These are phyloP conservation scores for Leptosomus discolor DNA, from an alignment of 2,113 vertebrate genomes.

Conservation along the genomic window DNA sequence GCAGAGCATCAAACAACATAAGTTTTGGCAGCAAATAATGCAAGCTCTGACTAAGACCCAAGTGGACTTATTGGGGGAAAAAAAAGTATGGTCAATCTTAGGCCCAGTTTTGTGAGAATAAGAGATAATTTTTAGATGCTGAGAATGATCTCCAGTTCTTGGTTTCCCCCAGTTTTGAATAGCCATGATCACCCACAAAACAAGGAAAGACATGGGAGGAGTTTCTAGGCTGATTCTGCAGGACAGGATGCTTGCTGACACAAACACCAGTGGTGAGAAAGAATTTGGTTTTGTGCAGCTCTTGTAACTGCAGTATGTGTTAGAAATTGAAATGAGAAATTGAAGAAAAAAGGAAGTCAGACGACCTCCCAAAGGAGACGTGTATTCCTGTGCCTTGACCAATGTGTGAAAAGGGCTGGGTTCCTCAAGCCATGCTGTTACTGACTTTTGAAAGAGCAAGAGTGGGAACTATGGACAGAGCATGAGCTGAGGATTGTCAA, in stretches of 20 bases:
- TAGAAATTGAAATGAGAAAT: background rate
- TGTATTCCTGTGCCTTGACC: background rate
- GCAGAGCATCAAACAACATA: background rate
- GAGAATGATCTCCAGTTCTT: background rate
- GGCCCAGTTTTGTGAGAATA: background rate
- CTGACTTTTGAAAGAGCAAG: background rate
- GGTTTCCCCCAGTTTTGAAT: background rate
- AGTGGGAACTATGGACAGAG: background rate
- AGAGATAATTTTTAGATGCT: background rate
- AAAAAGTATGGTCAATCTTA: background rate
- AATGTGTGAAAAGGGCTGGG: accelerated
- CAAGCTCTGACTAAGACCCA: background rate
- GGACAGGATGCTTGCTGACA: background rate
- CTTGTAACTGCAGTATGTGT: background rate
- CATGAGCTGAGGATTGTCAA: background rate
- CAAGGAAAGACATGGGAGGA: background rate
- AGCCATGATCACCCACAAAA: background rate
- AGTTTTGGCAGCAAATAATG: background rate
- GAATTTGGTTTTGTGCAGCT: background rate
- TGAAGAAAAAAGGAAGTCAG: background rate
- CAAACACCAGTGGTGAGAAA: background rate
- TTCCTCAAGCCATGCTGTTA: background rate
- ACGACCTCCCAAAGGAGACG: background rate
- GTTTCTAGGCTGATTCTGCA: background rate
- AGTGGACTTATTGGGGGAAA: accelerated